These are phyloP conservation scores for Eubucco bourcierii DNA, from an alignment of 2,113 vertebrate genomes.

Conservation along the genomic window DNA sequence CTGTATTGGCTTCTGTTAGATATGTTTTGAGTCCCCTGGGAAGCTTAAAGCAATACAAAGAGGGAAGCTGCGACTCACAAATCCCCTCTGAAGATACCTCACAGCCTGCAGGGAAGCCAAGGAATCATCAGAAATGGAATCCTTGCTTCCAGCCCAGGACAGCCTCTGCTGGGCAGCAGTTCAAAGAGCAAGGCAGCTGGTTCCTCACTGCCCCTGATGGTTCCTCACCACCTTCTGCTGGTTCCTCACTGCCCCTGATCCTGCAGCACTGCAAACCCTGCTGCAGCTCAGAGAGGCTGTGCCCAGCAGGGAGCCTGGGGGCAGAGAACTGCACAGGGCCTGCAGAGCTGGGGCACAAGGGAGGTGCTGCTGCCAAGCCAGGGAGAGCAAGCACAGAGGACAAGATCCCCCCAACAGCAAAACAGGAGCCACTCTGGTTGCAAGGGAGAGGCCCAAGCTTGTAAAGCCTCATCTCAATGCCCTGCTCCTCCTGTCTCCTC, in stretches of 20 bases:
- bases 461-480: constrained; percentile 46
- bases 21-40: no score
- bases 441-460: neutral
- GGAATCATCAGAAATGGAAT: neutral
- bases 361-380: neutral
- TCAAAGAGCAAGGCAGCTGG: neutral
- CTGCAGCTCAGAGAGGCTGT: neutral
- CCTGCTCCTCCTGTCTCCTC: neutral
- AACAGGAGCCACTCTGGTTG: rapidly evolving
- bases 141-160: constrained; percentile 27
- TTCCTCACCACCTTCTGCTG: no score
- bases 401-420: neutral
- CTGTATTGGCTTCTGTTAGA: no score
- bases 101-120: neutral
- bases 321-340: neutral
- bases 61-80: neutral
- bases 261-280: neutral
- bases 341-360: rapidly evolving
- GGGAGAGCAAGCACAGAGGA: neutral
- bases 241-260: neutral
- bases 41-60: no score
- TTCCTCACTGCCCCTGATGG: no score
- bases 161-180: constrained; percentile 17
- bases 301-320: neutral
- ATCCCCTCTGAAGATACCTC: constrained; percentile 2